Conservation (phyloP, 1,140 invertebrate species). For the Cecropterus lyciades region DNA sequence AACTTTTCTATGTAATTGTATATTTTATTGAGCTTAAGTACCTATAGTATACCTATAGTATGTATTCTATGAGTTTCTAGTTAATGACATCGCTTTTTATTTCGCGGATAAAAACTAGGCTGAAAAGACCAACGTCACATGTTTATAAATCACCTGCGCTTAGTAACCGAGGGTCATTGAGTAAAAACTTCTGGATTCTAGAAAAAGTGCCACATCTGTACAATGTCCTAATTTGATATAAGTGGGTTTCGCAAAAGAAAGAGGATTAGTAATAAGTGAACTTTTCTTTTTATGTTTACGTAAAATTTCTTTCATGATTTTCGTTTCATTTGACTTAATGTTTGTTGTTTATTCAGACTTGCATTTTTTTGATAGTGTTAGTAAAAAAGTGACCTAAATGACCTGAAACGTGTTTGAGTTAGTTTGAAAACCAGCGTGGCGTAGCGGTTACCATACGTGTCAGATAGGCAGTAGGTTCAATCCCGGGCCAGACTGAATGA, state of each 20-base stretch:
- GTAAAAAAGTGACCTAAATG: too few relatives aligned
- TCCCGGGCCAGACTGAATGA: too few relatives aligned
- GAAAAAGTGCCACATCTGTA: slow-evolving; percentile 11
- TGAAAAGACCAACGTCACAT: not conserved
- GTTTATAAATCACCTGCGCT: not conserved
- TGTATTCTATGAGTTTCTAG: too few relatives aligned
- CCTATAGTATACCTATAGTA: too few relatives aligned
- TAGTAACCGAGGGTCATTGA: not conserved
- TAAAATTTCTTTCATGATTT: not conserved
- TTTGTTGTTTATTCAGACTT: too few relatives aligned
- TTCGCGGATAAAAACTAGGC: not conserved
- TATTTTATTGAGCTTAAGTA: too few relatives aligned
- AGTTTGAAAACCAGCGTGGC: too few relatives aligned
- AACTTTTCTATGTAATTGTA: too few relatives aligned
- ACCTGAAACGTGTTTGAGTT: too few relatives aligned
- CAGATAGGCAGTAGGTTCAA: too few relatives aligned
- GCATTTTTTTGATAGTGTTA: too few relatives aligned
- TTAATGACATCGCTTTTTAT: not conserved
- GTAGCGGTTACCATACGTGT: too few relatives aligned
- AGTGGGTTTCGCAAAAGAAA: slow-evolving; percentile 1
- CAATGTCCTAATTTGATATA: slow-evolving; percentile 13
- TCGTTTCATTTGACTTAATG: not conserved
- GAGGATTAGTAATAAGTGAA: not conserved
- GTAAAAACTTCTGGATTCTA: not conserved
- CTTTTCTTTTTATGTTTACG: not conserved